These are phyloP conservation scores for Nymphalis polychloros DNA, from an alignment of 2,888 invertebrate species.

Conservation along the genomic window DNA sequence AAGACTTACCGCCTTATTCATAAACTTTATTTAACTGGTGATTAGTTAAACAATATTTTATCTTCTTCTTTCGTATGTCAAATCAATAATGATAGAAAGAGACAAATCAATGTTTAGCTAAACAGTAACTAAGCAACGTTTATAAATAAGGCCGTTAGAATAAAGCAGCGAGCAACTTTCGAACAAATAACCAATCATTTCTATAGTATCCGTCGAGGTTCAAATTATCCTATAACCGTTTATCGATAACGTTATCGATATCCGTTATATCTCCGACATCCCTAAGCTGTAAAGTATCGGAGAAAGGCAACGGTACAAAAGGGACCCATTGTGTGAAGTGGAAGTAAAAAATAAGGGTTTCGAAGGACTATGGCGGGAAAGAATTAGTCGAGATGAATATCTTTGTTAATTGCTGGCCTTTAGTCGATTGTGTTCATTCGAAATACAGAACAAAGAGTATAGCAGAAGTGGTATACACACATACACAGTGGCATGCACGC, in stretches of 20 bases:
- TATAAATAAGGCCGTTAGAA: no score
- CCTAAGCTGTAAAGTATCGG: slow-evolving; percentile 46
- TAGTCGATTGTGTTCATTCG: slow-evolving; percentile 22
- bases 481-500: no score
- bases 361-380: slow-evolving; percentile 26
- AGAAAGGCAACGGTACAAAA: slow-evolving; percentile 45
- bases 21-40: no score
- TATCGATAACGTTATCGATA: slow-evolving; percentile 37
- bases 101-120: no score
- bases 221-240: slow-evolving; percentile 28
- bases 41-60: no score
- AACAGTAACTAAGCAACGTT: no score
- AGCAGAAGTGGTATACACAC: background rate
- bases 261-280: slow-evolving; percentile 42
- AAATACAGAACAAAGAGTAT: background rate
- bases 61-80: no score
- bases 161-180: background rate
- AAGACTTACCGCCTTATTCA: no score
- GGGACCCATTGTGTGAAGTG: slow-evolving; percentile 46
- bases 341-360: slow-evolving; percentile 44
- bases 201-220: slow-evolving; percentile 8
- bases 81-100: no score
- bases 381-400: slow-evolving; percentile 36
- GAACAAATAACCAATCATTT: slow-evolving; percentile 10
- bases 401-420: slow-evolving; percentile 33